A percentile compares a stretch with the other conserved stretches of the same genome.
These are phyloP conservation scores for Epizoanthus ramosus DNA, from an alignment of 92 coral and sea anemone genomes.

Conservation along the genomic window DNA sequence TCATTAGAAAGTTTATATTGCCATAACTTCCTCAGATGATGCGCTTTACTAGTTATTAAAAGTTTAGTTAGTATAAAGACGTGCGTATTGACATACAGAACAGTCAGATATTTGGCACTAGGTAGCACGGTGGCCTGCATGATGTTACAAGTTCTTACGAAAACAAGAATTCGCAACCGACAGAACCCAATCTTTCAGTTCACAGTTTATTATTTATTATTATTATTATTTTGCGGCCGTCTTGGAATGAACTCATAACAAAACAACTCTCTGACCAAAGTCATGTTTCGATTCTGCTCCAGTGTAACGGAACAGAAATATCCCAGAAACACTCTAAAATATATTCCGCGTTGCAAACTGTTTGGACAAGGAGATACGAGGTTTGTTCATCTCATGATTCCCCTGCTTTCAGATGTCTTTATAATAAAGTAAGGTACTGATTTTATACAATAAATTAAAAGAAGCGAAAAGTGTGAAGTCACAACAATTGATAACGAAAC, in stretches of 20 bases:
- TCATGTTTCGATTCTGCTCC: not conserved
- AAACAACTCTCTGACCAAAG: not conserved
- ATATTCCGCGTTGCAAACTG: not conserved
- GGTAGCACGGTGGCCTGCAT: no score
- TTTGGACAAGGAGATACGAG: not conserved
- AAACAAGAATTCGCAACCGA: no score
- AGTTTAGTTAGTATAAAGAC: no score
- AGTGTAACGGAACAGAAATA: no score
- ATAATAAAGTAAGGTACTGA: not conserved
- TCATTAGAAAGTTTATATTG: no score
- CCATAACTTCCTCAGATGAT: no score
- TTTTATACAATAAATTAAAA: not conserved
- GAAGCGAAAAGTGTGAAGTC: conserved; percentile 1
- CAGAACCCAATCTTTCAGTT: not conserved
- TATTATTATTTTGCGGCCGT: conserved; percentile 9
- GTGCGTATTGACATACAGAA: no score
- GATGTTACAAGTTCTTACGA: no score
- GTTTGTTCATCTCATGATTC: not conserved
- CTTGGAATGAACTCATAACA: conserved; percentile 2
- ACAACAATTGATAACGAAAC: not conserved
- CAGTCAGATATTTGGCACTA: no score
- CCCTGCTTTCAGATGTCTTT: not conserved
- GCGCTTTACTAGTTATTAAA: no score
- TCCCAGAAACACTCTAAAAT: no score
- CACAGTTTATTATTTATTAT: not conserved